Evolutionary conservation across 1,140 invertebrate species (phyloP), one percentile per base, ranked within the genome.

Genomic region (Zaprionus ornatus): DNA sequence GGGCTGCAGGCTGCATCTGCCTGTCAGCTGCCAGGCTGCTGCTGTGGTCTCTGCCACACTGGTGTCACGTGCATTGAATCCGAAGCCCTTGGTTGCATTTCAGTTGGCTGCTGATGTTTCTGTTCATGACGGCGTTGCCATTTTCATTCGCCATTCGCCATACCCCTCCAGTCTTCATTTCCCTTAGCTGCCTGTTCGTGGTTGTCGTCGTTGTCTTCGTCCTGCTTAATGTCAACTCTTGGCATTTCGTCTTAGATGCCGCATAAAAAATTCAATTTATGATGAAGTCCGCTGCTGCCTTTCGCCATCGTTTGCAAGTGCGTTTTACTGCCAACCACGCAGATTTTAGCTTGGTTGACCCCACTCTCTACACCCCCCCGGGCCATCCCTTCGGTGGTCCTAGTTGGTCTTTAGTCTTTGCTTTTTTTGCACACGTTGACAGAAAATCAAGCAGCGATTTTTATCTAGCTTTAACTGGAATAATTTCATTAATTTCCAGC

Each of bases 211-310:
- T 62, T 55, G 54, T 70, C 56, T 40, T 63, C 66, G 67, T 67
- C 65, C 72, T 87, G 83, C 83, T 86, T 87, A 86, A 86, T 87
- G 83, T 82, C 83, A 86, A 87, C 83, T 86, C 79, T 86, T 86
- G 83, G 83, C 79, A 74, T 87, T 86, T 82, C 79, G 80, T 80
- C 79, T 86, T 80, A 86, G 83, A 65, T 70, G 61, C 82, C 54
- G 79, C 76, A 86, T 79, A 76, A 76, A 85, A 86, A 86, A 82
- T 84, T 83, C 77, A 88, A 87, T 88, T 88, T 88, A 88, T 88
- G 81, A 84, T 88, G 80, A 71, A 80, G 66, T 68, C 70, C 70
- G 69, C 69, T 63, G 56, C 40, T 65, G 54, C 76, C 45, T 57
- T 65, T 50, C 60, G 54, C 15, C 21, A 35, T 63, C 32, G 27